These are phyloP conservation scores for Dilophus febrilis DNA, from an alignment of 2,888 invertebrate species.

Conservation along the genomic window DNA sequence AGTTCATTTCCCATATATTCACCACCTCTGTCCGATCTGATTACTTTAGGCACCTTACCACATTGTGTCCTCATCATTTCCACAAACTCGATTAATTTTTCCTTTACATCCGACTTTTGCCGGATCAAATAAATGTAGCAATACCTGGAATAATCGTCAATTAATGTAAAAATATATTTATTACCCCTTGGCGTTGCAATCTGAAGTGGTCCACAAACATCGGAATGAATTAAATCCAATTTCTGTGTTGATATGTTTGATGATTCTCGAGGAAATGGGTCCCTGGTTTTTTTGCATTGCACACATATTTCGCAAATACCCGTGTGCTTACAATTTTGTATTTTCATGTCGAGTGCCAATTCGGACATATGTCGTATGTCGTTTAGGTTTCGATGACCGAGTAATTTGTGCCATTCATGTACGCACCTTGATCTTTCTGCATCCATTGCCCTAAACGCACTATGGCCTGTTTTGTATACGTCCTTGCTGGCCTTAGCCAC, in stretches of 20 bases:
- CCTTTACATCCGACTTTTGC: constrained; percentile 13
- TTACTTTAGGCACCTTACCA: constrained; percentile 4
- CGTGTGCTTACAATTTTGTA: not conserved
- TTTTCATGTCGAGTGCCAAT: not conserved
- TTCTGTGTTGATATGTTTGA: not conserved
- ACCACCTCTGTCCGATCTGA: constrained; percentile 14
- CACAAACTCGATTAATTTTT: constrained; percentile 1
- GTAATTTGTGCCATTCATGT: not conserved
- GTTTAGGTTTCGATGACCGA: not conserved
- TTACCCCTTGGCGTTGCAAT: not conserved
- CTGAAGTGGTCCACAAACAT: constrained; percentile 1
- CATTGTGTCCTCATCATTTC: not conserved
- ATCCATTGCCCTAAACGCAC: not conserved
- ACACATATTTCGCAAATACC: not conserved
- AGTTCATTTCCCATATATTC: constrained; percentile 15
- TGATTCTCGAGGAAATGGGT: constrained; percentile 3
- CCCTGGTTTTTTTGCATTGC: not conserved
- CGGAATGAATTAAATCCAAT: constrained; percentile 1
- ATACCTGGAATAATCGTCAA: constrained; percentile 10
- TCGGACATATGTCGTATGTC: not conserved
- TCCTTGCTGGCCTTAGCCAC: constrained; percentile 2
- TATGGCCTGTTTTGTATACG: constrained; percentile 1
- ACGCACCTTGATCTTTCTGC: constrained; percentile 1
- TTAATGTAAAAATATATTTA: not conserved
- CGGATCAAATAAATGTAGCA: constrained; percentile 13